Conservation (phyloP, 35 echinoderm and acorn worm species). For the Chiridota heheva region DNA sequence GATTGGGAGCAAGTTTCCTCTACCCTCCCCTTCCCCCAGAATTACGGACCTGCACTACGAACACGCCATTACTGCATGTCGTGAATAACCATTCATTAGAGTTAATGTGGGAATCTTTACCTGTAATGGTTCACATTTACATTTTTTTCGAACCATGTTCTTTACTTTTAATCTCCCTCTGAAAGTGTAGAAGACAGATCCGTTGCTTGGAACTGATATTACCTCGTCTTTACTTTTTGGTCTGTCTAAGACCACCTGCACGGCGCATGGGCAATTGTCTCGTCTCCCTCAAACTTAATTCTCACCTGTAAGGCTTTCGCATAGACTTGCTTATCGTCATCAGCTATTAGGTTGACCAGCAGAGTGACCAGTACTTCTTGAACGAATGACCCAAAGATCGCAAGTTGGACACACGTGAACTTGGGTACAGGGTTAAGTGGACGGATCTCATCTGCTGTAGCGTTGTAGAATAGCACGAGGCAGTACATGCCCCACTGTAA, state of each 20-base stretch:
- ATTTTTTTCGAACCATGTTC: no score
- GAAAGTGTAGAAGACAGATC: not conserved
- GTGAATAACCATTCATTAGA: no score
- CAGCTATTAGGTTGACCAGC: slow-evolving; percentile 35
- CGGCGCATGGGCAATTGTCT: not conserved
- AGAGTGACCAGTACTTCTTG: slow-evolving; percentile 49
- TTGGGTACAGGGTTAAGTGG: not conserved
- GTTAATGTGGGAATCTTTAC: no score
- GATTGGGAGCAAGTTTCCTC: not conserved
- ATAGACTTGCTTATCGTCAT: no score
- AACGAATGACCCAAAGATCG: not conserved
- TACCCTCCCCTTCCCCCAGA: not conserved
- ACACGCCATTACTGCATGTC: no score
- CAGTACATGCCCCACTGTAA: slow-evolving; percentile 18
- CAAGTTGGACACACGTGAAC: not conserved
- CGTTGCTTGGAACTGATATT: not conserved
- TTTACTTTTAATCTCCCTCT: no score
- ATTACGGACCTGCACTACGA: no score
- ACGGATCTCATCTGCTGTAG: not conserved
- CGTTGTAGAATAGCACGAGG: slow-evolving; percentile 5
- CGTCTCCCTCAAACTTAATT: not conserved
- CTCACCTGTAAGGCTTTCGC: not conserved
- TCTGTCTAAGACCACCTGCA: not conserved
- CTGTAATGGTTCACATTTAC: no score
- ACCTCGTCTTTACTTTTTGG: not conserved